Evolutionary conservation across 2,113 vertebrate genomes (phyloP), one percentile per base, ranked within the genome.

Genomic region (Hassar affinis): DNA sequence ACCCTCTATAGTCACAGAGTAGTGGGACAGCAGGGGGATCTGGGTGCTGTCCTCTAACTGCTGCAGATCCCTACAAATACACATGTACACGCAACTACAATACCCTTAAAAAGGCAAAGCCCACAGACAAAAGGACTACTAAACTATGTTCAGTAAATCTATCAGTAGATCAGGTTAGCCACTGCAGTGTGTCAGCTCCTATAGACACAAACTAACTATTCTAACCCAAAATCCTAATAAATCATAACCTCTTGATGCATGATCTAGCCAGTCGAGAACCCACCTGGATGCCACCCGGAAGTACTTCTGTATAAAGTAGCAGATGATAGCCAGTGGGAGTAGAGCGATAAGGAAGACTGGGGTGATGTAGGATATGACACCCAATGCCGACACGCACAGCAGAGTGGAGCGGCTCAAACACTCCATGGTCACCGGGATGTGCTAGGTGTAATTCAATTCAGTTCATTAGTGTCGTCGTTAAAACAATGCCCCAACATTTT

Each of bases 251-350:
- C 15, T 11, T 10, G 25, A 5, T 25, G 38, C 4, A 20, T 25
- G 4, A 52, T 27, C 22, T 30, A 11, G 12, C 8, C 17, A n/a
- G 1, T 10, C n/a, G 11, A 25, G 12, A 38, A 51, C 91, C 89
- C 74, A 95, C 94, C 98, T 96, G 92, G 98, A 99, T 0, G 98
- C 98, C 0, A 99, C 95, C 57, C 98, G 91, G 92, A 99, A 99
- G 90, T 99, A 98, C 87, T 99, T 99, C 94, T 99, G 98, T 86
- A 98, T 98, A 92, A 99, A 99, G 93, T 99, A 99, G 91, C 96
- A 99, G 89, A 95, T 87, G 79, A 99, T 87, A 0, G 95, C 95
- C 45, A 99, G 93, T 4, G 98, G 98, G 66, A 98, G 85, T 78
- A 99, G 93, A 45, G 97, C 95, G 18, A 99, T 93, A 59, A 99